Conservation (phyloP, 1,140 invertebrate genomes). For the Drosophila kepulauana region DNA sequence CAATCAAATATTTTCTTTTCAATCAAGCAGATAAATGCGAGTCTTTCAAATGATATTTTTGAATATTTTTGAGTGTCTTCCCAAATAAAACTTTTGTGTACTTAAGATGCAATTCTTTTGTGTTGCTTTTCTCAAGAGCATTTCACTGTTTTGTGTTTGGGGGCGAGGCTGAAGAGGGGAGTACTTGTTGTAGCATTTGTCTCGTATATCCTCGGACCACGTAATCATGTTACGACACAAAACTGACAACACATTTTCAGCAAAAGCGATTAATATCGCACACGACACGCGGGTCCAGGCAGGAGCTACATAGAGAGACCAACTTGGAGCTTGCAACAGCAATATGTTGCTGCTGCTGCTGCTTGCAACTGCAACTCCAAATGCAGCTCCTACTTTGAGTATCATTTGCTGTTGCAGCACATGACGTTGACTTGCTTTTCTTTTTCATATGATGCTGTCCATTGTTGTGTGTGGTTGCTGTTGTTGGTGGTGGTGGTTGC, state of each 20-base stretch:
- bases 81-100: background rate
- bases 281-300: conserved; percentile 57
- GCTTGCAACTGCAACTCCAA: conserved; percentile 12
- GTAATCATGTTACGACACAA: conserved; percentile 83
- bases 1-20: too few relatives aligned
- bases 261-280: conserved; percentile 84
- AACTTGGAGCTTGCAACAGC: conserved; percentile 1
- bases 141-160: conserved; percentile 4
- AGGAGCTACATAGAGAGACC: conserved; percentile 14
- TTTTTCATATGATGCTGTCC: conserved; percentile 55
- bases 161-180: background rate
- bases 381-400: conserved; percentile 41
- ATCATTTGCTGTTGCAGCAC: conserved; percentile 33
- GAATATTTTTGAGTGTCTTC: background rate
- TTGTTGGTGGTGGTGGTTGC: conserved; percentile 12
- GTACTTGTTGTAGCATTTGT: conserved; percentile 12
- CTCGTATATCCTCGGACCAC: conserved; percentile 59
- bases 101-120: background rate
- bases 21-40: too few relatives aligned
- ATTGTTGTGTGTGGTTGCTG: conserved; percentile 57
- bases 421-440: conserved; percentile 54
- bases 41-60: too few relatives aligned
- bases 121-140: conserved; percentile 2
- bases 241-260: conserved; percentile 83
- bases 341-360: background rate